Base-by-base conservation (phyloP, 2,888 invertebrate species). In the Cantharis flavilabris region DNA sequence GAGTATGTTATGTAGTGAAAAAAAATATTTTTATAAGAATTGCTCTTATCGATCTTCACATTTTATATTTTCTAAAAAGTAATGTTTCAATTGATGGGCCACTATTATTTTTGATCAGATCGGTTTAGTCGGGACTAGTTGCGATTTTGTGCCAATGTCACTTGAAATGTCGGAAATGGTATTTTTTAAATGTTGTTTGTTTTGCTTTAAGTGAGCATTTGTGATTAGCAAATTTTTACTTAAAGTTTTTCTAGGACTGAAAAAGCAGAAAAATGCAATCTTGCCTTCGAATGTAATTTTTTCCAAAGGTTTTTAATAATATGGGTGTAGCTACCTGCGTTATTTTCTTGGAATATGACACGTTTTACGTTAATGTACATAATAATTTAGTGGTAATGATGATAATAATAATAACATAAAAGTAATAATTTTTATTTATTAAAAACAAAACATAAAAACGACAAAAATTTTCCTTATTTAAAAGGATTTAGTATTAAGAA, bases 11-110 rank as follows among this genome's bases (percentile, higher is more conserved):
- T 75, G 80, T 80, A 81, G 82, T 82, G 79, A 76, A 79, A 81
- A 80, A 81, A 82, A 83, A 83, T 83, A 83, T 84, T 83, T 84
- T 83, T 84, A 83, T 83, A 83, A 80, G 80, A 76, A 80, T 81
- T 76, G 77, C 75, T 76, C 72, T 76, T 77, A 76, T 78, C 70
- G 71, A 49, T 77, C 71, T 71, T 76, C 67, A 65, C 64, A 69
- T 73, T 49, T 77, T 76, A 20, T 76, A 70, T 33, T 76, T 64
- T 76, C 69, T 70, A 30, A 70, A 64, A 18, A 18, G n/a, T 20
- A 26, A 70, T 18, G 30, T 64, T 70, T 28, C 74, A 70, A 70
- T 64, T 20, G n/a, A 70, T 49, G 26, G 49, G 49, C 49, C 49
- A 49, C 49, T 23, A 1, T 67, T 67, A 64, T 64, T 67, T 67